A percentile compares a stretch with the other conserved stretches of the same genome.
These are phyloP conservation scores for Puffinus mauretanicus DNA, from an alignment of 2,113 vertebrate species.

Conservation along the genomic window DNA sequence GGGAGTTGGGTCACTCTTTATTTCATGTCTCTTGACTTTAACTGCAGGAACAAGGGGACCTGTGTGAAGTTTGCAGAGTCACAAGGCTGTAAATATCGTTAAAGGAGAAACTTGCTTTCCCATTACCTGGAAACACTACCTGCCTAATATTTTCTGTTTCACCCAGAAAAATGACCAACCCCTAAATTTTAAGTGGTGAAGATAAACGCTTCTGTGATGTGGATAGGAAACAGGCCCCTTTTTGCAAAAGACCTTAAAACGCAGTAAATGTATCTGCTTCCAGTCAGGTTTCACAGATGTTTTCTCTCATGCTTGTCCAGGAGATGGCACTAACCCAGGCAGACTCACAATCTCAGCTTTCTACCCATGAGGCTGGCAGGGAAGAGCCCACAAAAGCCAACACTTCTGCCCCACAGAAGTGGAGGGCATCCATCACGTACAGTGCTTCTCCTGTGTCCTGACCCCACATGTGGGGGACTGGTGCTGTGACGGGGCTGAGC, in stretches of 20 bases:
- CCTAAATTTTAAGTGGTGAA: not conserved
- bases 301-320: not conserved
- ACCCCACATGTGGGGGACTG: not conserved
- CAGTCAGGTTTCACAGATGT: not conserved
- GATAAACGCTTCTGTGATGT: not conserved
- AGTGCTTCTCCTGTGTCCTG: not conserved
- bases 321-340: not conserved
- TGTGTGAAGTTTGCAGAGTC: constrained; percentile 74
- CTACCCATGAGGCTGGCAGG: not conserved
- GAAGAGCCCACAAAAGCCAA: not conserved
- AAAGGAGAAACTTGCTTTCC: not conserved
- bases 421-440: not conserved
- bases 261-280: not conserved
- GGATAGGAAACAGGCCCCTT: not conserved
- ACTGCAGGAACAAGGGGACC: constrained; percentile 85
- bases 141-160: not conserved
- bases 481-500: not conserved
- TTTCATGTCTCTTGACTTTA: constrained; percentile 93
- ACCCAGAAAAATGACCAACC: not conserved
- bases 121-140: not conserved
- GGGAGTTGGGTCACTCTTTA: constrained; percentile 93
- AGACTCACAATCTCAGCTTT: not conserved
- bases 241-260: not conserved
- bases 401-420: rapidly evolving
- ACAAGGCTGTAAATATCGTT: constrained; percentile 41